Evolutionary conservation across 2,888 invertebrate genomes (phyloP).

Genomic region (Drosophila putrida): DNA sequence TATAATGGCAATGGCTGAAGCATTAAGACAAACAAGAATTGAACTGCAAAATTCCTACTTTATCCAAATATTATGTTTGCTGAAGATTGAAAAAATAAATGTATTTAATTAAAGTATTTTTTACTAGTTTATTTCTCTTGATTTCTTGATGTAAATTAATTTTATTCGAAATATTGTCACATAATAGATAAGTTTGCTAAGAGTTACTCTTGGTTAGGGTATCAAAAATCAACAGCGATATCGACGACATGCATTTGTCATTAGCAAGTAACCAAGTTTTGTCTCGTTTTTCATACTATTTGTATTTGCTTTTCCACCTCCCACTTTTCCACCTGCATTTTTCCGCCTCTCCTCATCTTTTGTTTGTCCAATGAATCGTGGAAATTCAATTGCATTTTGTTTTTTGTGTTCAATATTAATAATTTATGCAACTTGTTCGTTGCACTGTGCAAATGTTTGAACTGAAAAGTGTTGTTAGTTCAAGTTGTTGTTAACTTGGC

Average conservation of each 20-base stretch:
- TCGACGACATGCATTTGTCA: constrained; percentile 69
- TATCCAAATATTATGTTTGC: too few species aligned
- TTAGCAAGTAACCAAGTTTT: constrained; percentile 65
- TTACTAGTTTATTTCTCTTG: not conserved
- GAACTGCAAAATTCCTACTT: too few species aligned
- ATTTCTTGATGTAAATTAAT: too few species aligned
- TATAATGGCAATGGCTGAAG: too few species aligned
- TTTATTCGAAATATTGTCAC: not conserved
- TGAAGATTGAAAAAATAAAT: too few species aligned
- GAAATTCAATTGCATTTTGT: constrained; percentile 61
- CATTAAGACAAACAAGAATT: too few species aligned
- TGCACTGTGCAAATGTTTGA: constrained; percentile 66
- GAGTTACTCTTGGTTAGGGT: constrained; percentile 4
- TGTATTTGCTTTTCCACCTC: constrained; percentile 8
- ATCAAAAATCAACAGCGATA: constrained; percentile 27
- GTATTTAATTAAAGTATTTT: not conserved
- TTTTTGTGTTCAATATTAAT: constrained; percentile 41
- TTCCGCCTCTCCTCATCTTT: not conserved
- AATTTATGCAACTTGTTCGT: constrained; percentile 70
- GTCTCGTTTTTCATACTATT: constrained; percentile 28
- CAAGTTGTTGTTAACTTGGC: constrained; percentile 9
- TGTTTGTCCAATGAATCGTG: constrained; percentile 60
- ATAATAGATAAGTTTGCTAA: not conserved
- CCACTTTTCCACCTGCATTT: too few species aligned
- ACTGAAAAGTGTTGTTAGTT: constrained; percentile 28